Evolutionary conservation across 2,113 vertebrate genomes (phyloP).

Genomic region (Bucco capensis): DNA sequence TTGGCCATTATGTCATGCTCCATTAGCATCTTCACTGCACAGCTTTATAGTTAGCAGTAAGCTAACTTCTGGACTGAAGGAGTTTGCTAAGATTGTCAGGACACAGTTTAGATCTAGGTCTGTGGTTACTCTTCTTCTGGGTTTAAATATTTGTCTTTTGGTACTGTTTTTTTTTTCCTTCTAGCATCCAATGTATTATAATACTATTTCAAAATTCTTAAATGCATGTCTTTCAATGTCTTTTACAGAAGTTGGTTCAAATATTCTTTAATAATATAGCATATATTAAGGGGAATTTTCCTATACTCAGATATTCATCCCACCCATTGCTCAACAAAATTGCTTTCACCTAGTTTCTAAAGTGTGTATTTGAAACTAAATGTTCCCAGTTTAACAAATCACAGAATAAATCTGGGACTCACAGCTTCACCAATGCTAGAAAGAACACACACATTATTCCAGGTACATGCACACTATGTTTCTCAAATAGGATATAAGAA

Average conservation of each 20-base stretch:
- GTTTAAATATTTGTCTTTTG: not conserved
- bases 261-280: not conserved
- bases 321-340: not conserved
- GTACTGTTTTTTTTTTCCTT: not conserved
- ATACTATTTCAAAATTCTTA: too few species aligned
- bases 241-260: not conserved
- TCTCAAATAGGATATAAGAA: not conserved
- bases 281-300: not conserved
- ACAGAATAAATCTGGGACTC: not conserved
- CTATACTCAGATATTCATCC: not conserved
- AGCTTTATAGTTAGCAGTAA: not conserved
- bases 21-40: conserved; percentile 4
- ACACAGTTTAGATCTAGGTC: not conserved
- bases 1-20: conserved; percentile 7
- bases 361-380: not conserved
- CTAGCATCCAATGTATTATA: not conserved
- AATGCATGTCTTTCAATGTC: not conserved
- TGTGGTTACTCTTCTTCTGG: not conserved
- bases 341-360: not conserved
- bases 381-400: conserved; percentile 28
- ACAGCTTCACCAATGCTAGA: not conserved
- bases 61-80: not conserved
- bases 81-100: not conserved
- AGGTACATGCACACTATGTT: not conserved
- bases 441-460: not conserved